Base-by-base conservation (phyloP, 2,888 invertebrate genomes). In the Mellilla xanthometata region DNA sequence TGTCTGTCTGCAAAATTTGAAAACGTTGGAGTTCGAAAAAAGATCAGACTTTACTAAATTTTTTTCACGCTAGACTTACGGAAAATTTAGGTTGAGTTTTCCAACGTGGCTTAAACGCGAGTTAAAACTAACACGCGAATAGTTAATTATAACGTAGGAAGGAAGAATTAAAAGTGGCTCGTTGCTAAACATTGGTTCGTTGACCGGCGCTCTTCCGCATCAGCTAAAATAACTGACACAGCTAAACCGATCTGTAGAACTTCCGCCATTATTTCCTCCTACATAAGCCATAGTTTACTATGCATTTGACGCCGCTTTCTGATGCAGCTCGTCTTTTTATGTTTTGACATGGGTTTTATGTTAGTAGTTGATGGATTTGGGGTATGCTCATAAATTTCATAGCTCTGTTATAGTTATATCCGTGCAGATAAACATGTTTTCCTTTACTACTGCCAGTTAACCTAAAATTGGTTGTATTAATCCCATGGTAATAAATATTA, bases 121-220 rank as follows among this genome's bases (percentile, higher is more conserved):
- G 8, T 26, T 8, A 15, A 24, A 8, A 8, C 28, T 5, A 15
- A 38, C 43, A 30, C 43, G 56, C 40, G 62, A 60, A 56, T 65
- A 61, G 54, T 53, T 61, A 56, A 68, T 65, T 58, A 41, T 45
- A 43, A 56, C 60, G 65, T 64, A 69, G 62, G 62, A 58, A 58
- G 56, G 52, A 63, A 59, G 50, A 54, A 46, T 12, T 32, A 50
- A 57, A 62, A 63, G 64, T 62, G 65, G 66, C 46, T 56, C 60
- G 60, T 57, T 56, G 56, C 58, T 54, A 50, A 64, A 62, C 62
- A 54, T 38, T 40, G 49, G 81, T 72, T 76, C 81, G 56, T 53
- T 64, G 75, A 76, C 81, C 81, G 70, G 43, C 48, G 54, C 50
- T 67, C 76, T 79, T 81, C 81, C 79, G 78, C 58, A 60, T 62